phyloP scores from a whole-genome alignment of 2,797 vertebrate genomes.

The Etheostoma nigrum region DNA sequence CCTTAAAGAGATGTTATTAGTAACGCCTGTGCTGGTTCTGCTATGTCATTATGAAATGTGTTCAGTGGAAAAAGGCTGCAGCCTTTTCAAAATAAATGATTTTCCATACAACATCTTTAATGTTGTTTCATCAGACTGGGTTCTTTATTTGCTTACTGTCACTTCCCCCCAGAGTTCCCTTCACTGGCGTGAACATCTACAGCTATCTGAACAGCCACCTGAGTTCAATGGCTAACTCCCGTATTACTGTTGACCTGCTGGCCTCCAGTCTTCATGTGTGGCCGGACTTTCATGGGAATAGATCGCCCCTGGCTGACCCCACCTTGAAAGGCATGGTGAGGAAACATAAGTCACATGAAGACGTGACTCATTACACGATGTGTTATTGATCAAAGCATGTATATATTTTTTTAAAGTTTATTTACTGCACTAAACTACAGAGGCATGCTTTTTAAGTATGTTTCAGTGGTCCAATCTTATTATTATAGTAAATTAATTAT shows the following conservation, averaged over 20 bases:
- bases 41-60: not conserved
- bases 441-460: not conserved
- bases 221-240: slow-evolving; percentile 84
- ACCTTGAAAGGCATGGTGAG: slow-evolving; percentile 96
- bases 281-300: slow-evolving; percentile 98
- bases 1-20: not conserved
- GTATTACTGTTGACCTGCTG: slow-evolving; percentile 89
- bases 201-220: slow-evolving; percentile 92
- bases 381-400: not conserved
- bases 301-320: slow-evolving; percentile 95
- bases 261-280: slow-evolving; percentile 93
- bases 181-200: slow-evolving; percentile 88
- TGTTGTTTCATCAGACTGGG: not conserved
- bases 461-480: not conserved
- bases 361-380: not conserved
- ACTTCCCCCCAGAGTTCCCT: slow-evolving; percentile 35
- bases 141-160: not conserved
- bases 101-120: not conserved
- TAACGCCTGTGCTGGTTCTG: not conserved
- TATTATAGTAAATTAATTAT: not conserved
- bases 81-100: not conserved
- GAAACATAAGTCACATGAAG: not conserved
- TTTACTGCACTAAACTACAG: not conserved
- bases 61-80: not conserved
- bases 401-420: not conserved